Conservation (phyloP, 1,140 invertebrate species). For the Calephelis nemesis region DNA sequence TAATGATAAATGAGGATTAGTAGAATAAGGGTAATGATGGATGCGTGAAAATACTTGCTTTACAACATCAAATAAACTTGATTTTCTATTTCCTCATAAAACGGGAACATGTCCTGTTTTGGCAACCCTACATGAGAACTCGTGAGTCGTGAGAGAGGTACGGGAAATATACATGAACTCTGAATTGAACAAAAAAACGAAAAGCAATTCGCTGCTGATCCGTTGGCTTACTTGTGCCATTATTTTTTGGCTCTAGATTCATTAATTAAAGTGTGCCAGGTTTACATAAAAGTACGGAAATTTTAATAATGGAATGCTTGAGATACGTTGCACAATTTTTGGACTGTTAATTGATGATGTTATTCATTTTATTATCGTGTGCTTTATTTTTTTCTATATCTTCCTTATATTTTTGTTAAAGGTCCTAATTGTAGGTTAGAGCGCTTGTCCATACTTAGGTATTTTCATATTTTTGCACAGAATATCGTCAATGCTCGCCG, state of each 20-base stretch:
- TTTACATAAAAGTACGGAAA: background rate
- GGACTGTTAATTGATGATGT: background rate
- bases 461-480: no score
- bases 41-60: no score
- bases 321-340: background rate
- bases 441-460: no score
- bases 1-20: no score
- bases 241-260: slow-evolving; percentile 16
- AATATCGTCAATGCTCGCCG: no score
- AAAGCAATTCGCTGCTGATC: slow-evolving; percentile 23
- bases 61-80: no score
- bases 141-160: slow-evolving; percentile 9
- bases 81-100: no score
- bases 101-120: background rate
- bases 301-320: slow-evolving; percentile 4
- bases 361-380: background rate
- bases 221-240: slow-evolving; percentile 16
- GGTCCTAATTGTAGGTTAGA: no score
- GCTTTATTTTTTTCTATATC: no score
- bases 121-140: background rate
- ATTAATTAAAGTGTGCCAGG: slow-evolving; percentile 15
- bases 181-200: slow-evolving; percentile 29
- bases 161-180: slow-evolving; percentile 20
- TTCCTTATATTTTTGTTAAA: no score
- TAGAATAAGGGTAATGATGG: no score